Evolutionary conservation across 2,113 vertebrate genomes (phyloP).

Genomic region (Tricholaema leucomelas): DNA sequence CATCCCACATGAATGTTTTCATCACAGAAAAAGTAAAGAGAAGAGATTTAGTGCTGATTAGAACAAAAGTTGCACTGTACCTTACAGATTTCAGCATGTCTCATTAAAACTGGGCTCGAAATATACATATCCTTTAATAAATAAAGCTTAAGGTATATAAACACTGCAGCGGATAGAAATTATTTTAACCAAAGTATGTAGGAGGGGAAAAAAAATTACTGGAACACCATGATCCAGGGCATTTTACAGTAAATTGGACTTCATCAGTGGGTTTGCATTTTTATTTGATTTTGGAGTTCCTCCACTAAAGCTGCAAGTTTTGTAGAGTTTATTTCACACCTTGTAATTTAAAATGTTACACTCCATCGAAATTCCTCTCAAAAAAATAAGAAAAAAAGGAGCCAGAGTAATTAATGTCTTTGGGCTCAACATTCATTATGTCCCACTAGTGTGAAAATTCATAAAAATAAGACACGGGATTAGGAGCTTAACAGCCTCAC

Average conservation of each 20-base stretch:
- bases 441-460: conserved; percentile 61
- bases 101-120: conserved; percentile 70
- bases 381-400: conserved; percentile 8
- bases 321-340: conserved; percentile 66
- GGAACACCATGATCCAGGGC: conserved; percentile 50
- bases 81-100: conserved; percentile 69
- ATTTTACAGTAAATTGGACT: conserved; percentile 61
- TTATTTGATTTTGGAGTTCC: conserved; percentile 69
- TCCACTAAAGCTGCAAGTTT: conserved; percentile 61
- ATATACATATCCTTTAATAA: conserved; percentile 71
- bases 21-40: conserved; percentile 65
- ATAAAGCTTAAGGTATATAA: conserved; percentile 67
- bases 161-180: conserved; percentile 70
- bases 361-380: conserved; percentile 60
- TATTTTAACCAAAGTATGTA: conserved; percentile 69
- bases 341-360: conserved; percentile 70
- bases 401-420: conserved; percentile 58
- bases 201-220: conserved; percentile 44
- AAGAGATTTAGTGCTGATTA: conserved; percentile 71
- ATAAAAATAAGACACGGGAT: conserved; percentile 56
- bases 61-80: conserved; percentile 68
- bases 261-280: conserved; percentile 64
- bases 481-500: conserved; percentile 59
- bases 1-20: conserved; percentile 62
- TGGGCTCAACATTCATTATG: conserved; percentile 50